phyloP scores from a whole-genome alignment of 2,888 invertebrate species.

The Andrena fulva region DNA sequence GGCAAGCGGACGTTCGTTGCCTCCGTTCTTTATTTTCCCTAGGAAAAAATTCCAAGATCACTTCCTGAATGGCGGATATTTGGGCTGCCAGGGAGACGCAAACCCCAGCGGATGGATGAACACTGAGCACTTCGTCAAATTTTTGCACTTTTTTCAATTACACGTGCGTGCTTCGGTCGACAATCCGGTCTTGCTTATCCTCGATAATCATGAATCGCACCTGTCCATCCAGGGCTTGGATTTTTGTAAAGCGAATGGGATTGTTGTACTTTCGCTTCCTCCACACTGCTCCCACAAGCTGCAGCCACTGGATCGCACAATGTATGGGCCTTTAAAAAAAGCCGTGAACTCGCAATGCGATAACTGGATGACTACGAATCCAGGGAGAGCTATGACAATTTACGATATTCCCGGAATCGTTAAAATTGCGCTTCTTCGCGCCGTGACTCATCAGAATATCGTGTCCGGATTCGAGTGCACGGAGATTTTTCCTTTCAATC shows the following conservation, averaged over 20 bases:
- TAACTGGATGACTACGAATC: neutral
- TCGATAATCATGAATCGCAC: neutral
- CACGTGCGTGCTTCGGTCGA: neutral
- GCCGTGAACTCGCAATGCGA: neutral
- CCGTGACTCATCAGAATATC: neutral
- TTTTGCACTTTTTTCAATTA: neutral
- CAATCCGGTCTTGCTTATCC: neutral
- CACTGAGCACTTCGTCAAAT: neutral
- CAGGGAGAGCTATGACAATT: neutral
- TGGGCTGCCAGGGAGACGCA: neutral
- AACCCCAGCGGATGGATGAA: neutral
- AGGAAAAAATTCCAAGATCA: neutral
- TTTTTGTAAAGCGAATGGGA: neutral
- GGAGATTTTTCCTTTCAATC: neutral
- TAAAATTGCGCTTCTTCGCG: neutral
- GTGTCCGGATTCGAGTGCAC: neutral
- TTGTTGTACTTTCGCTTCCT: neutral
- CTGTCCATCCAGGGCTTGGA: neutral
- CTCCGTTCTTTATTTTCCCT: neutral
- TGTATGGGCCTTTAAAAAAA: neutral
- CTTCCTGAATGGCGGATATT: neutral
- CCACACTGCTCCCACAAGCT: neutral
- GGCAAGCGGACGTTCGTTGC: neutral
- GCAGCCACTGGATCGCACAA: neutral
- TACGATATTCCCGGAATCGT: neutral